Conservation (phyloP, 2,888 invertebrate genomes). For the Gastrophysa polygoni region DNA sequence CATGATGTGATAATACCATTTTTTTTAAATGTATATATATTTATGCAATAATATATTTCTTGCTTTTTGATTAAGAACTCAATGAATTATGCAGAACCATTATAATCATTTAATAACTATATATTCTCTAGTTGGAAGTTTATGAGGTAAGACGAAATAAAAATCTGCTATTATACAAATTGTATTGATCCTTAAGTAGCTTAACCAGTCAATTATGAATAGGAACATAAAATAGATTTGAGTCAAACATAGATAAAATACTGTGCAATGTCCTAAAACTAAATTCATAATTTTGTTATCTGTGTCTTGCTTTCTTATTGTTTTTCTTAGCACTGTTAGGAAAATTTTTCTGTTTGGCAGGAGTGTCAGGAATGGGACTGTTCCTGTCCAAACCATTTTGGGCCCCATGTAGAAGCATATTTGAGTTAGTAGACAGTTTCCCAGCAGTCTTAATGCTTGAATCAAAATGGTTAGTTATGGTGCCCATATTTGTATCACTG, state of each 20-base stretch:
- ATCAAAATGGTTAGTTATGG: slow-evolving; percentile 56
- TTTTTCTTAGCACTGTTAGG: slow-evolving; percentile 69
- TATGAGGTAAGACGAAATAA: no score
- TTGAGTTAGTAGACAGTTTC: slow-evolving; percentile 52
- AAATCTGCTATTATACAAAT: no score
- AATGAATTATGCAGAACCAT: no score
- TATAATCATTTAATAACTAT: no score
- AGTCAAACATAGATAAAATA: not conserved
- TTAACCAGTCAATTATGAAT: no score
- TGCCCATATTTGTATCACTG: slow-evolving; percentile 65
- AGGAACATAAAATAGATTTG: no score
- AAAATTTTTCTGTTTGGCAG: slow-evolving; percentile 67
- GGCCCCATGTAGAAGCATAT: slow-evolving; percentile 49
- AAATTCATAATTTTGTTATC: slow-evolving; percentile 60
- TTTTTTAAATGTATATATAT: not conserved
- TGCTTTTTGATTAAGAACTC: no score
- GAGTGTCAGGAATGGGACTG: slow-evolving; percentile 67
- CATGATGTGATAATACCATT: not conserved
- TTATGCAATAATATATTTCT: not conserved
- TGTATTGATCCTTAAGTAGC: no score
- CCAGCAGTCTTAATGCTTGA: slow-evolving; percentile 54
- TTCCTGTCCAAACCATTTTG: slow-evolving; percentile 55
- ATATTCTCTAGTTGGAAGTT: no score
- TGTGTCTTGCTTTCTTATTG: slow-evolving; percentile 82
- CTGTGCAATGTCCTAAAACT: not conserved